Evolutionary conservation across 2,888 invertebrate species (phyloP).

Genomic region (Drosophila gaucha): DNA sequence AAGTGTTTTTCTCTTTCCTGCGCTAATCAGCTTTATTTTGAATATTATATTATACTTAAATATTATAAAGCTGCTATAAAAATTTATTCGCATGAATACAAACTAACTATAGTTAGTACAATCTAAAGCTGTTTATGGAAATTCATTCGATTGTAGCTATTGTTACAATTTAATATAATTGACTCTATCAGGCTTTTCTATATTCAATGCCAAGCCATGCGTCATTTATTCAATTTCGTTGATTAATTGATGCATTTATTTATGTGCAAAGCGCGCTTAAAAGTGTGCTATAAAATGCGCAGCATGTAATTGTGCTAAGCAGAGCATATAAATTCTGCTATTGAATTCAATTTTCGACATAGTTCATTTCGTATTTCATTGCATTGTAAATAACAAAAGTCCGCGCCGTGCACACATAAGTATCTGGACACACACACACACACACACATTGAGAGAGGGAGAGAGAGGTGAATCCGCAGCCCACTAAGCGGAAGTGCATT

Average conservation of each 20-base stretch:
- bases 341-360: conserved; percentile 39
- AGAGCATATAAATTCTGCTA: conserved; percentile 31
- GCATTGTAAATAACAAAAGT: conserved; percentile 55
- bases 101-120: no score
- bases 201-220: conserved; percentile 10
- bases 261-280: conserved; percentile 3
- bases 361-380: conserved; percentile 38
- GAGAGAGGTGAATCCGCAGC: conserved; percentile 6
- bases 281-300: conserved; percentile 16
- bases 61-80: not conserved
- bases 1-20: no score
- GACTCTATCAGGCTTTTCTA: conserved; percentile 1
- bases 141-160: no score
- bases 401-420: conserved; percentile 6
- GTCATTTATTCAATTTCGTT: conserved; percentile 19
- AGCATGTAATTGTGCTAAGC: conserved; percentile 32
- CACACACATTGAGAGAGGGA: not conserved
- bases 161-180: not conserved
- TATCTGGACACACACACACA: not conserved
- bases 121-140: no score
- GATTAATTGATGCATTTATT: conserved; percentile 16
- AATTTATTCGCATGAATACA: no score
- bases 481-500: conserved; percentile 70
- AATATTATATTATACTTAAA: not conserved
- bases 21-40: no score